phyloP scores from a whole-genome alignment of 2,888 invertebrate genomes.

The Oligia fasciuncula region DNA sequence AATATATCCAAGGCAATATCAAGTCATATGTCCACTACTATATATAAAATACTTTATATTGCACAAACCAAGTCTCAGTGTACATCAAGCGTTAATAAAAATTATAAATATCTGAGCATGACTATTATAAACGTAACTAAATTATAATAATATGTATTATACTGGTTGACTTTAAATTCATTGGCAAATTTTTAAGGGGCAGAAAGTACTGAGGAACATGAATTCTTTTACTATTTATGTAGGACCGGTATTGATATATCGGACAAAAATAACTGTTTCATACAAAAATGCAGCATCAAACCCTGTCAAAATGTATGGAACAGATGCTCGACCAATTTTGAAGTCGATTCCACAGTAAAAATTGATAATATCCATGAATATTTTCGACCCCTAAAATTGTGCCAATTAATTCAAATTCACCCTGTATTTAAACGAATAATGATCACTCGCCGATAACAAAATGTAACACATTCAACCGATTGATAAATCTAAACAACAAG shows the following conservation, averaged over 20 bases:
- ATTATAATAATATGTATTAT: constrained; percentile 17
- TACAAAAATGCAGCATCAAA: neutral
- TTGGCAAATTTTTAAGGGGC: neutral
- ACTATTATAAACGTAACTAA: constrained; percentile 46
- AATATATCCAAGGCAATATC: constrained; percentile 59
- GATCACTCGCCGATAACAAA: constrained; percentile 66
- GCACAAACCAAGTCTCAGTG: constrained; percentile 60
- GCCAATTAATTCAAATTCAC: neutral
- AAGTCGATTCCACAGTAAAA: neutral
- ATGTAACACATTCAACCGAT: constrained; percentile 64
- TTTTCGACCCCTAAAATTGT: too few species aligned
- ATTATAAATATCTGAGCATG: constrained; percentile 37
- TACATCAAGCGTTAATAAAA: constrained; percentile 55
- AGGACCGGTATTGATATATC: neutral
- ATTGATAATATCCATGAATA: neutral
- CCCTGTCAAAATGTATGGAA: neutral
- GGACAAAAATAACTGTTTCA: neutral
- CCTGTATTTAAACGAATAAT: constrained; percentile 37
- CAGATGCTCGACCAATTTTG: neutral
- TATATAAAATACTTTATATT: constrained; percentile 58
- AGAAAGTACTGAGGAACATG: neutral
- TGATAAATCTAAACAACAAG: constrained; percentile 72
- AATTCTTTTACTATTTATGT: neutral
- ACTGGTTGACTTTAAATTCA: constrained; percentile 14
- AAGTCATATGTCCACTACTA: constrained; percentile 39